These are phyloP conservation scores for Meriones psammophilus DNA, from an alignment of 2,797 vertebrate genomes.

Conservation along the genomic window DNA sequence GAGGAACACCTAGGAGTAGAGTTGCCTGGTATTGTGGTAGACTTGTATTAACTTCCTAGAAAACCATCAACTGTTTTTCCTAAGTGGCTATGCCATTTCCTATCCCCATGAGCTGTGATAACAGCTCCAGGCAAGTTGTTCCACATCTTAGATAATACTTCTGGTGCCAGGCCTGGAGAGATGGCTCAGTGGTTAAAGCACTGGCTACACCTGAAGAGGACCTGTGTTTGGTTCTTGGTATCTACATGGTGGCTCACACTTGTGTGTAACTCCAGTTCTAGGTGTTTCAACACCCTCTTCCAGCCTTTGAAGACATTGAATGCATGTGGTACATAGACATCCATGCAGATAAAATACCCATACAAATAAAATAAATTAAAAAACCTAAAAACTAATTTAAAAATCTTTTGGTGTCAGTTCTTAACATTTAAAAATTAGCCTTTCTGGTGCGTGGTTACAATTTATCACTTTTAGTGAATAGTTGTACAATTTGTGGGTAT, in stretches of 20 bases:
- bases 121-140: background rate
- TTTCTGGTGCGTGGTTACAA: slow-evolving; percentile 12
- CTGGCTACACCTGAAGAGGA: background rate
- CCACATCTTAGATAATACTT: background rate
- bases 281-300: background rate
- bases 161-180: background rate
- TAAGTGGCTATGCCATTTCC: slow-evolving; percentile 36
- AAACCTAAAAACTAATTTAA: background rate
- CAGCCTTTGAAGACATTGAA: background rate
- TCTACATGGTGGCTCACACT: background rate
- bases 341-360: background rate
- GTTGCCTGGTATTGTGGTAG: background rate
- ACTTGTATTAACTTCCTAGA: slow-evolving; percentile 11
- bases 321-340: background rate
- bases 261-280: background rate
- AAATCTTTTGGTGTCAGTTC: background rate
- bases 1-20: background rate
- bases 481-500: background rate
- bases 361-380: background rate
- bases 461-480: background rate
- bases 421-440: slow-evolving; percentile 30
- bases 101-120: background rate
- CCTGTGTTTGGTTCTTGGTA: background rate
- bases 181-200: background rate
- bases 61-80: slow-evolving; percentile 26